Base-by-base conservation (phyloP, 2,113 vertebrate species). In the Sphaerodactylus townsendi region DNA sequence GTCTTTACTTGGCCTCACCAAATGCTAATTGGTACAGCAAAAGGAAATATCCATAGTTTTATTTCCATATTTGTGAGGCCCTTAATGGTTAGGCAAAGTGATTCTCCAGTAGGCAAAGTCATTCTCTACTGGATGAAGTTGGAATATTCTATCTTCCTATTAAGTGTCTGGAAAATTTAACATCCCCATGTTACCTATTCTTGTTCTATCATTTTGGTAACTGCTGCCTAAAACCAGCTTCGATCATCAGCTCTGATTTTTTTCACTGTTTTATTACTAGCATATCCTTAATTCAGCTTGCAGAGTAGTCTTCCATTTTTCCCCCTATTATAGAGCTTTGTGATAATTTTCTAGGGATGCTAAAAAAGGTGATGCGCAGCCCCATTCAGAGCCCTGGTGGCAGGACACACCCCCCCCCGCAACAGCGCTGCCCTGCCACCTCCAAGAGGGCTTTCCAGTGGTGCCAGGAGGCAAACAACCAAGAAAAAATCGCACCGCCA, bases 241-340 rank as follows among this genome's bases (percentile, higher is more conserved):
- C 17, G 17, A 50, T 53, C 3, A 76, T n/a, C 15, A 33, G 10
- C 15, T 75, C 72, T 50, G 44, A 21, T 23, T 56, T 56, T 23
- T 23, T 23, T 10, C 53, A 56, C 53, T 56, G 21, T 56, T 56
- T 56, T 21, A 56, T 56, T 19, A 56, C 53, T 56, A 56, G 4
- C 53, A 56, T 56, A 56, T 25, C n/a, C 81, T 21, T 84, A 50
- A 75, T 59, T 80, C 46, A 48, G 73, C 62, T 6, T 1, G 23
- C 73, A 77, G 85, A 56, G 46, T 23, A 75, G 46, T 11, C 30
- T 82, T 79, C 75, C 30, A 56, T 37, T 50, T 25, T 2, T 53
- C 46, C 79, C 85, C 84, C 70, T 76, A 48, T 56, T 85, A 66
- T 82, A 81, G 64, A 86, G 35, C 75, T 85, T 74, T 50, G 21